Conservation (phyloP, 2,113 vertebrate genomes). For the Cephalopholis sonnerati region DNA sequence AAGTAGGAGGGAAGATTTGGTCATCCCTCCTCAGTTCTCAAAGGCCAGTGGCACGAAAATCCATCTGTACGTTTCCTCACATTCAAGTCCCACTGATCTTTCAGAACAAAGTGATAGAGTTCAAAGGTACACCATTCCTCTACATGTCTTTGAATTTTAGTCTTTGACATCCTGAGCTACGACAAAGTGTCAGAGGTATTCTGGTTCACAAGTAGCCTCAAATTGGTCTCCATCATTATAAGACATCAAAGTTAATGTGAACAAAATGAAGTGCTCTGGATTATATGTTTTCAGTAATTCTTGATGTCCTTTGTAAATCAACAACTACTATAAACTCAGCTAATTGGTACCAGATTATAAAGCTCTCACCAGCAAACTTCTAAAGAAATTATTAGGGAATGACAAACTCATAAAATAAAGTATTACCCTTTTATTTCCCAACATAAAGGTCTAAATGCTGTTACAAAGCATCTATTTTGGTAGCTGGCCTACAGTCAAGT, state of each 20-base stretch:
- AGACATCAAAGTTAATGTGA: background rate
- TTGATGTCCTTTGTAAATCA: background rate
- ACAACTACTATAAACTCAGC: background rate
- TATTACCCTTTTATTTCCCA: too few species aligned
- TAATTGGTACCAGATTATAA: background rate
- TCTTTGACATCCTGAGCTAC: conserved; percentile 13
- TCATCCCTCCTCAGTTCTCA: conserved; percentile 45
- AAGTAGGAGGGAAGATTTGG: conserved; percentile 18
- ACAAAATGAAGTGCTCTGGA: background rate
- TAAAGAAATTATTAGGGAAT: background rate
- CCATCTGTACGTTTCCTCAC: background rate
- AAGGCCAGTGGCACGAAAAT: conserved; percentile 37
- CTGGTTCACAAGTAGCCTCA: background rate
- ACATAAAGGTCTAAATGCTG: background rate
- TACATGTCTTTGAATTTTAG: conserved; percentile 15
- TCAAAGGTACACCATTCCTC: conserved; percentile 25
- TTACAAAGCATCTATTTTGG: too few species aligned
- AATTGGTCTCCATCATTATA: background rate
- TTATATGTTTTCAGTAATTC: background rate
- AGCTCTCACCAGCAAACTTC: background rate
- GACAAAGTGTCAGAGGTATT: background rate
- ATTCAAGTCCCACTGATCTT: conserved; percentile 19
- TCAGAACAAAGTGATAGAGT: conserved; percentile 21
- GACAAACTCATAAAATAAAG: background rate
- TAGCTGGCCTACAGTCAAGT: too few species aligned